Evolutionary conservation across 2,888 invertebrate species (phyloP).

Genomic region (Tiliacea citrago): DNA sequence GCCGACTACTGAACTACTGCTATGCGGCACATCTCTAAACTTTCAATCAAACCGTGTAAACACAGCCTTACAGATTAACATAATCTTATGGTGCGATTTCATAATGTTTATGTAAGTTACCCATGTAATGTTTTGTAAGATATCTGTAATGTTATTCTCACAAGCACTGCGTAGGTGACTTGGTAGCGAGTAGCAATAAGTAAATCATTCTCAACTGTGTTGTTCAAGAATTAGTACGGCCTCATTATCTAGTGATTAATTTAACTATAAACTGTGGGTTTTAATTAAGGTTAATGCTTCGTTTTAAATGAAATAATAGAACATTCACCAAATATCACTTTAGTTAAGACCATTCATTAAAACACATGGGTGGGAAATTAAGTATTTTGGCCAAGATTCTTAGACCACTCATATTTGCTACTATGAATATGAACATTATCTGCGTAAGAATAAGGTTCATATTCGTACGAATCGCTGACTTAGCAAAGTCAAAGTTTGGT

Average conservation of each 20-base stretch:
- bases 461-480: background rate
- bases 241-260: constrained; percentile 9
- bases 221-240: constrained; percentile 8
- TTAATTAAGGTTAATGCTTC: constrained; percentile 13
- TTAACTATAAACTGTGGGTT: constrained; percentile 8
- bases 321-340: background rate
- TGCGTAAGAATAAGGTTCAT: background rate
- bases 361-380: too few relatives aligned
- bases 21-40: background rate
- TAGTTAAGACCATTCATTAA: background rate
- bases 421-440: too few relatives aligned
- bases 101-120: constrained; percentile 39
- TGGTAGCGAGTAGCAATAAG: constrained; percentile 4
- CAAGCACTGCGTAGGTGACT: constrained; percentile 54
- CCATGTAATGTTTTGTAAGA: constrained; percentile 59
- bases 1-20: too few relatives aligned
- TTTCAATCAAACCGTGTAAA: background rate
- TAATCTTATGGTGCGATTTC: constrained; percentile 45
- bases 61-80: constrained; percentile 47
- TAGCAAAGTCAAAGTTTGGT: background rate
- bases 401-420: too few relatives aligned
- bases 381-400: too few relatives aligned
- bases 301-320: too few relatives aligned
- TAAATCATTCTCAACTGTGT: constrained; percentile 42
- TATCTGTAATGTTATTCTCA: constrained; percentile 48